Base-by-base conservation (phyloP, 1,140 invertebrate genomes). In the Pseudomyrmex dendroicus region DNA sequence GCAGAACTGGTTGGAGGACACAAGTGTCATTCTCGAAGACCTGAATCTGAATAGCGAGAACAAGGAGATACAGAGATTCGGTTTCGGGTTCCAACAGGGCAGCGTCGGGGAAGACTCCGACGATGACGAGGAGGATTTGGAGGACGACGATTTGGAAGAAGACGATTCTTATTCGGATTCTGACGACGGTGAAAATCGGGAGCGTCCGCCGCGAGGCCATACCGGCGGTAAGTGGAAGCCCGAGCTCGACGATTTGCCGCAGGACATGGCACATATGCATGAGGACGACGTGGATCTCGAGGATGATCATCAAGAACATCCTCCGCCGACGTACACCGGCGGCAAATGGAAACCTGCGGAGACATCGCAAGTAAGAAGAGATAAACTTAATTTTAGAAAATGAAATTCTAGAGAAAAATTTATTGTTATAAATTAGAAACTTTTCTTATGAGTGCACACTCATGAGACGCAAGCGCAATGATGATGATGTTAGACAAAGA, bases 141-240 rank as follows among this genome's bases (percentile, higher is more conserved):
- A 82, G 22, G 91, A 92, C 15, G 91, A 90, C 5, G 89, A 93
- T 35, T 76, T 88, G 20, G 92, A 86, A 0, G 91, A 93, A 0
- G 92, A 94, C n/a, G 93, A 95, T 10, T 93, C 91, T 0, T 93
- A 92, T 59, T 91, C 91, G 0, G 93, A 94, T 12, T 93, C 92
- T 0, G 93, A 94, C 20, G 92, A 93, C 7, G 87, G 73, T 5
- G 92, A 94, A 22, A 92, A 93, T 73, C 88, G 73, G 1, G 89
- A 92, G 59, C 91, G 92, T 83, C 94, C 94, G 12, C 94, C 94
- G 12, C 89, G 87, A 1, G 92, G 91, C 62, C 94, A 95, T 74
- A 96, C 95, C 17, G 96, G 95, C 9, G 95, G 95, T 1, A 96
- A 97, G 89, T 97, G 96, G 96, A 96, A 96, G 89, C 96, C 96